Base-by-base conservation (phyloP, 2,888 invertebrate genomes). In the Hydroisotoma schaefferi region DNA sequence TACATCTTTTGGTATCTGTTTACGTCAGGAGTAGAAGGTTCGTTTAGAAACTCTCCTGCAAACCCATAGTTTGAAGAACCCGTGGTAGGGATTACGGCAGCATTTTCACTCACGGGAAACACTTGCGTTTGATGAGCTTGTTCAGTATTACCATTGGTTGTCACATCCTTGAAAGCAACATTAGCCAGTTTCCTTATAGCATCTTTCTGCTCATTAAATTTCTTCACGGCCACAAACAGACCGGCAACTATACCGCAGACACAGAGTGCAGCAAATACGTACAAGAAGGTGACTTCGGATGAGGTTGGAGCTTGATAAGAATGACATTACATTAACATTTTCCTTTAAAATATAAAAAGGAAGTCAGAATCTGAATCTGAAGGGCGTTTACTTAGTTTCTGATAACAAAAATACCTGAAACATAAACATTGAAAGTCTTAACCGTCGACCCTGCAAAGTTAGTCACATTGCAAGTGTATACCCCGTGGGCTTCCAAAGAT, bases 131-230 rank as follows among this genome's bases (percentile, higher is more conserved):
- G n/a, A 18, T 40, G 40, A 4, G 40, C 15, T 40, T 49, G 26
- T 20, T 10, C 18, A 22, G 40, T 8, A 10, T 33, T 12, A 52
- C 22, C 23, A 25, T 10, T 15, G 8, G n/a, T 38, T 20, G 8
- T 28, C 6, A 66, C 66, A 29, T 66, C 66, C 49, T 63, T 66
- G 26, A 66, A 66, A 0, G 66, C 66, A 4, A 66, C 51, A 27
- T 57, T 55, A 2, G 66, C 55, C 22, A 66, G 52, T 29, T 55
- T 62, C 15, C 47, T 44, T 5, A 66, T 66, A 6, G 55, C 57
- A 12, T 26, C 57, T 26, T 63, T 60, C 48, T 66, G 66, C 8
- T 57, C 46, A n/a, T 33, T 57, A 18, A 63, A n/a, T 20, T 58
- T 26, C 1, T 25, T 26, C 18, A 52, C 25, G 15, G 43, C 22